Base-by-base conservation (phyloP, 2,888 invertebrate genomes). In the Camptogramma bilineatum region DNA sequence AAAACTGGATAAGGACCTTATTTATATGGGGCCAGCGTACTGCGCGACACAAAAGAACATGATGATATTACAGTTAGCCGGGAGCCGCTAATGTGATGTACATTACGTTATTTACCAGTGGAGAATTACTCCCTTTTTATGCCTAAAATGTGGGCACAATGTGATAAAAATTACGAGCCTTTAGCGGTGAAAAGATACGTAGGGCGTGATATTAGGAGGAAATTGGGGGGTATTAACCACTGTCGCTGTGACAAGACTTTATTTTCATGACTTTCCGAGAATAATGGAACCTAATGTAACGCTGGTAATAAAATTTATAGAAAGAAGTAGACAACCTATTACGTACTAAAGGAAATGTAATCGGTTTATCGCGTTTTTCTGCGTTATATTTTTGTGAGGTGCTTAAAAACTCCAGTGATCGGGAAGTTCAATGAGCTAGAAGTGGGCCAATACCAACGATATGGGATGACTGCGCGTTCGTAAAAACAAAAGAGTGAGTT, bases 11-110 rank as follows among this genome's bases (percentile, higher is more conserved):
- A 90, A 88, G 82, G 79, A 83, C 86, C 92, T 90, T 91, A 91
- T 92, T 91, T 91, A 87, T 92, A 91, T 92, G 91, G 87, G 88
- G 82, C 88, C 79, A 87, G 86, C 91, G 91, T 91, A 83, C 86
- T 83, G 74, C 75, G 83, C 85, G 85, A 89, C 90, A 89, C 84
- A 87, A 88, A 87, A 85, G 86, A 87, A 85, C 88, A 88, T 88
- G 88, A 90, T 90, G 82, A 85, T 87, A 89, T 91, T 91, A 91
- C 88, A 80, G 87, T 81, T 83, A 78, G 81, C 76, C 69, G 79
- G 75, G 84, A 80, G 81, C 75, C 84, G 82, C 83, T 90, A 88
- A 90, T 88, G 83, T 83, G 77, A 85, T 85, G 84, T 86, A 87
- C 84, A 84, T 90, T 87, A 91, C 83, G 82, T 81, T 85, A 85